These are phyloP conservation scores for Hystrix brachyura DNA, from an alignment of 2,113 vertebrate species.

Conservation along the genomic window DNA sequence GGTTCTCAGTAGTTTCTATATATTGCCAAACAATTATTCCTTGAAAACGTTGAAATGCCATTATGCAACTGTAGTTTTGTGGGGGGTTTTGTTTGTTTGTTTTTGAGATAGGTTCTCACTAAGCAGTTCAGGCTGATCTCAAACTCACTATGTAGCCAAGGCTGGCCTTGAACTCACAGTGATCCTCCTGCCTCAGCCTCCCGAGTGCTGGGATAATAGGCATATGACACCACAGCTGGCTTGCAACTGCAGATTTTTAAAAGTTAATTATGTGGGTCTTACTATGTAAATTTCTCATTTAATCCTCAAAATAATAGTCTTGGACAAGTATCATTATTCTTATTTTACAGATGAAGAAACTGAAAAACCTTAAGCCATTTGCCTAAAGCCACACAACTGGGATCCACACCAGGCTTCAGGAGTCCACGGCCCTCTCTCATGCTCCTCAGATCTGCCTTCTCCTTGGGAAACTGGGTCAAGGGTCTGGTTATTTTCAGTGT, in stretches of 20 bases:
- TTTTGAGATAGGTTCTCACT: too few species aligned
- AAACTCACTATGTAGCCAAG: too few species aligned
- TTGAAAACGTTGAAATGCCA: background rate
- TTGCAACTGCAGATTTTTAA: background rate
- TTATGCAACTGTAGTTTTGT: background rate
- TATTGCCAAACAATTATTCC: background rate
- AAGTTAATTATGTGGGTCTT: slow-evolving; percentile 12
- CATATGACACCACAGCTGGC: too few species aligned
- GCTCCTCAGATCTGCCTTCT: background rate
- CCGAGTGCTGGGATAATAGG: too few species aligned
- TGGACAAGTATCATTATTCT: background rate
- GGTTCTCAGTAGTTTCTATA: background rate
- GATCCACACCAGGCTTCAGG: background rate
- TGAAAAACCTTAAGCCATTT: background rate
- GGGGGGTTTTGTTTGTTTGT: too few species aligned
- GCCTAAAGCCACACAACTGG: background rate
- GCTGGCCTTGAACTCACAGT: too few species aligned
- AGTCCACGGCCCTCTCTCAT: background rate
- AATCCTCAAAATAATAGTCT: background rate
- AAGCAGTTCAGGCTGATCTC: too few species aligned
- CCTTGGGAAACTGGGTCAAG: background rate
- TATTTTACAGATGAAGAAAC: background rate
- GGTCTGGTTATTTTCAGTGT: background rate
- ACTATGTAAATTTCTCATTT: background rate
- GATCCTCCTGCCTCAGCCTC: too few species aligned